phyloP scores from a whole-genome alignment of 2,113 vertebrate species.

The Falcunculus frontatus region DNA sequence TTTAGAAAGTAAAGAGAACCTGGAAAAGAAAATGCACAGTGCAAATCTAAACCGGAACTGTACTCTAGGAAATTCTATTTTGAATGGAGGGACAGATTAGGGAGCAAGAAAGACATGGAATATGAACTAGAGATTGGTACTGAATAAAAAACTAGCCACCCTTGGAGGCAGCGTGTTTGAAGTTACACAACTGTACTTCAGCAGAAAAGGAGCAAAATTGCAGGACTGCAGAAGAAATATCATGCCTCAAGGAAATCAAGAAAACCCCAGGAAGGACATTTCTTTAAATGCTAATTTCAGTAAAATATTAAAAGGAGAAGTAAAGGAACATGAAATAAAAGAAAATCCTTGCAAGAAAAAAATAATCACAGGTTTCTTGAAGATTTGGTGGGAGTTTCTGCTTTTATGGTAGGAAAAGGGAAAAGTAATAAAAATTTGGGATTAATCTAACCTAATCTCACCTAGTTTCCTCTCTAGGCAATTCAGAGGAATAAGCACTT shows the following conservation, averaged over 20 bases:
- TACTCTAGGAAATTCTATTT: not conserved
- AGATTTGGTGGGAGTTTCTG: not conserved
- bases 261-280: not conserved
- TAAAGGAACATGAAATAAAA: not conserved
- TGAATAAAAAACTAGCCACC: not conserved
- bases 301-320: not conserved
- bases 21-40: not conserved
- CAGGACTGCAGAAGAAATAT: not conserved
- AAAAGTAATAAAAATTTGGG: not conserved
- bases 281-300: not conserved
- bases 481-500: not conserved
- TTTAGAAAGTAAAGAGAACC: not conserved
- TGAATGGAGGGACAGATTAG: not conserved
- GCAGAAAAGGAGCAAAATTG: not conserved
- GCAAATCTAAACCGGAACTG: not conserved
- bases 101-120: not conserved
- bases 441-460: not conserved
- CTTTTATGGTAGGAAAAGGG: not conserved
- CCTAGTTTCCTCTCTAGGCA: not conserved
- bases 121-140: not conserved
- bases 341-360: not conserved
- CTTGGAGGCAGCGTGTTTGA: not conserved
- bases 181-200: not conserved
- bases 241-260: not conserved
- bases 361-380: not conserved